phyloP scores from a whole-genome alignment of 2,888 invertebrate species.

The Lydus trimaculatus region DNA sequence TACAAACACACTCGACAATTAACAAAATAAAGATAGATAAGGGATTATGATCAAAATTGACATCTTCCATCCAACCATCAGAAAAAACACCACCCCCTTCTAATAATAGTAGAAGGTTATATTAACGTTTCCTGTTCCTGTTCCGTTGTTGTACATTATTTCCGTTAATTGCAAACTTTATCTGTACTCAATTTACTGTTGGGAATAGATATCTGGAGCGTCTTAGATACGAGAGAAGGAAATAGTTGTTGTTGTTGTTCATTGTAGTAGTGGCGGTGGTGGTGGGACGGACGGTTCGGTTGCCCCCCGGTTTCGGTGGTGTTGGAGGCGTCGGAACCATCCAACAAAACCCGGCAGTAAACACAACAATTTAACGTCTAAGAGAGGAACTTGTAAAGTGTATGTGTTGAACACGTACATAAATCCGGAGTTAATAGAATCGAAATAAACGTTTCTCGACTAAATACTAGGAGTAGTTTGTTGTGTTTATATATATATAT shows the following conservation, averaged over 20 bases:
- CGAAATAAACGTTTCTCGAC: conserved; percentile 53
- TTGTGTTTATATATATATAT: not conserved
- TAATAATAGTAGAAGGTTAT: not conserved
- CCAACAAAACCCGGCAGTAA: conserved; percentile 20
- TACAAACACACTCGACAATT: conserved; percentile 36
- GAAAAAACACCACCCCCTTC: not conserved
- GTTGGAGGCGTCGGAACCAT: conserved; percentile 17
- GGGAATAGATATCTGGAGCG: conserved; percentile 30
- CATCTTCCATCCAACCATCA: not conserved
- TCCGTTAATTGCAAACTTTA: conserved; percentile 35
- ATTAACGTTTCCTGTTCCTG: conserved; percentile 2
- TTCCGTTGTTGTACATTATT: conserved; percentile 27
- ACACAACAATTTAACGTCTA: conserved; percentile 43
- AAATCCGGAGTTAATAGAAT: conserved; percentile 59
- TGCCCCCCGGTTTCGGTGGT: not conserved
- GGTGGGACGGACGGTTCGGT: conserved; percentile 1
- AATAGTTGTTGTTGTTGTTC: not conserved
- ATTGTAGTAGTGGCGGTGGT: not conserved
- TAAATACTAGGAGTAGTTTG: not conserved
- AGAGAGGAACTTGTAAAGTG: conserved; percentile 43
- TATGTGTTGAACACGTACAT: conserved; percentile 52
- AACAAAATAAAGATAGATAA: conserved; percentile 21
- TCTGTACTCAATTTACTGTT: conserved; percentile 33
- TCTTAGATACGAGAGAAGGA: not conserved
- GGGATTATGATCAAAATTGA: not conserved